phyloP scores from a whole-genome alignment of 2,797 vertebrate species.

The Periparus ater region DNA sequence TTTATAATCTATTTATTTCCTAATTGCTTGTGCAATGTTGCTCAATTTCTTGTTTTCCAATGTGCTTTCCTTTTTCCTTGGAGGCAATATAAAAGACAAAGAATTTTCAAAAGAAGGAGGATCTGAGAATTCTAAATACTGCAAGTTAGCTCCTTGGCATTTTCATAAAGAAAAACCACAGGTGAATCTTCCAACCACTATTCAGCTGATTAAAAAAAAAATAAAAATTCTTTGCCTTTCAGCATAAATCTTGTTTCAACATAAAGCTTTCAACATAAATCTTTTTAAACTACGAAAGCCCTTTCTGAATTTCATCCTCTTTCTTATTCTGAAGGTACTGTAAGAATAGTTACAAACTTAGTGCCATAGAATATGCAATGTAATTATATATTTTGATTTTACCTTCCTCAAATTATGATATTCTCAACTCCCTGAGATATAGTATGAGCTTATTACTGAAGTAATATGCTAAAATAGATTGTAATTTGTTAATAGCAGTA shows the following conservation, averaged over 20 bases:
- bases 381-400: background rate
- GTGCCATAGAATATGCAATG: background rate
- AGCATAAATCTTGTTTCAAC: background rate
- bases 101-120: background rate
- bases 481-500: background rate
- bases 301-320: background rate
- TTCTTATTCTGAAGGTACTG: background rate
- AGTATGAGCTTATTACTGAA: background rate
- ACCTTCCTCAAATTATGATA: background rate
- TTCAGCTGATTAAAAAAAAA: background rate
- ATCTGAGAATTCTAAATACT: background rate
- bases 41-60: slow-evolving; percentile 57
- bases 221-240: background rate
- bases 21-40: background rate
- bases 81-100: background rate
- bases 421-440: background rate
- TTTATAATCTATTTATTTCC: background rate
- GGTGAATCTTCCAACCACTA: slow-evolving; percentile 13
- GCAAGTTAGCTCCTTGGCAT: slow-evolving; percentile 27
- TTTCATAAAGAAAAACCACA: slow-evolving; percentile 50
- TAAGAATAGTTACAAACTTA: background rate
- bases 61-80: slow-evolving; percentile 13
- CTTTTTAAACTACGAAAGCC: background rate
- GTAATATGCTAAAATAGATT: background rate
- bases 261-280: background rate